These are phyloP conservation scores for Sinopyrophorus schimmeli DNA, from an alignment of 2,888 invertebrate species.

Conservation along the genomic window DNA sequence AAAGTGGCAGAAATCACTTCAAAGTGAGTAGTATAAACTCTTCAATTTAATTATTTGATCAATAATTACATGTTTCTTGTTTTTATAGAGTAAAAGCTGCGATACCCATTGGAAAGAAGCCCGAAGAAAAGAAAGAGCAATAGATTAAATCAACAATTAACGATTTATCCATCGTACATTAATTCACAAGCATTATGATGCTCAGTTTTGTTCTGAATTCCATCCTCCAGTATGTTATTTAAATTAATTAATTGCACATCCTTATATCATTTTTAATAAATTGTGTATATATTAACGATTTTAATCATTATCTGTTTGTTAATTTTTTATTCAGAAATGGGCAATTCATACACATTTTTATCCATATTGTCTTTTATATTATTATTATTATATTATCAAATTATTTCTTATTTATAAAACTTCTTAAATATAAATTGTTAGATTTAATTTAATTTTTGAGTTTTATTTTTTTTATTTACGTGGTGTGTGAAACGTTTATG, in stretches of 20 bases:
- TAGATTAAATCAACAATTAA: conserved; percentile 55
- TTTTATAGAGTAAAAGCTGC: conserved; percentile 80
- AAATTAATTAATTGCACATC: conserved; percentile 30
- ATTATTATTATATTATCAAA: conserved; percentile 4
- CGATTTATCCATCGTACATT: conserved; percentile 25
- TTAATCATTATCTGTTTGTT: conserved; percentile 22
- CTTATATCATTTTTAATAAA: conserved; percentile 37
- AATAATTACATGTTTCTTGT: not conserved
- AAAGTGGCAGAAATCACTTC: conserved; percentile 87
- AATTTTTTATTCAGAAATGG: conserved; percentile 20
- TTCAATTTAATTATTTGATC: conserved; percentile 26
- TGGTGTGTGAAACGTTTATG: conserved; percentile 9
- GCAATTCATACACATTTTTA: conserved; percentile 7
- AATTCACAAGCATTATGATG: conserved; percentile 24
- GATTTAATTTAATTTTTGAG: conserved; percentile 2
- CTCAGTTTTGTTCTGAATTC: conserved; percentile 32
- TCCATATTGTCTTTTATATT: conserved; percentile 5
- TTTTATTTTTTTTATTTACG: conserved; percentile 10
- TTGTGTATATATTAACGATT: conserved; percentile 37
- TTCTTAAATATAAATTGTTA: conserved; percentile 9
- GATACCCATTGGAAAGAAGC: conserved; percentile 85
- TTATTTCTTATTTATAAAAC: conserved; percentile 10
- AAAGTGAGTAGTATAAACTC: conserved; percentile 67
- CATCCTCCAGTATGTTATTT: conserved; percentile 32
- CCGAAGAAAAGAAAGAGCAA: conserved; percentile 84